These are phyloP conservation scores for Xerus inauris DNA, from an alignment of 2,113 vertebrate genomes.

Conservation along the genomic window DNA sequence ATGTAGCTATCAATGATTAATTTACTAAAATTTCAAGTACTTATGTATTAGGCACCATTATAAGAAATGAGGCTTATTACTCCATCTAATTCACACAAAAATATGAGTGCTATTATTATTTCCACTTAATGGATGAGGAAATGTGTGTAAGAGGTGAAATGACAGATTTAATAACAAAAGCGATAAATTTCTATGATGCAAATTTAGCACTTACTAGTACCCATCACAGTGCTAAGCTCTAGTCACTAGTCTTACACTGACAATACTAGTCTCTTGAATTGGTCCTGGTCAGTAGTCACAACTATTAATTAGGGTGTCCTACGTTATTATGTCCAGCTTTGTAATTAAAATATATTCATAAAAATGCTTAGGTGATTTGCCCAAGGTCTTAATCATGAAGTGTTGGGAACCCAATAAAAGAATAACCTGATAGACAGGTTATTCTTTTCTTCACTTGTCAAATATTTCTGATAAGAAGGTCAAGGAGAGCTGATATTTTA, in stretches of 20 bases:
- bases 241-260: neutral
- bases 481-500: neutral
- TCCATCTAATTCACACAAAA: neutral
- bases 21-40: neutral
- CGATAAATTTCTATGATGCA: neutral
- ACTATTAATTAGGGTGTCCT: neutral
- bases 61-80: neutral
- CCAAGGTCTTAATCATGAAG: neutral
- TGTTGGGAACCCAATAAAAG: neutral
- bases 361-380: neutral
- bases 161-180: neutral
- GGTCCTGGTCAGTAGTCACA: neutral
- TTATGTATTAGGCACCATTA: neutral
- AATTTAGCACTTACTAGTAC: neutral
- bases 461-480: neutral
- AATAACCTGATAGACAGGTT: neutral
- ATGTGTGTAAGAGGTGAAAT: neutral
- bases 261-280: neutral
- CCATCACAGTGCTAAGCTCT: neutral
- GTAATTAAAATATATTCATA: neutral
- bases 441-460: neutral
- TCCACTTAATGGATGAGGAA: neutral
- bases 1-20: neutral
- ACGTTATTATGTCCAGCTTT: neutral
- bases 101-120: neutral